phyloP scores from a whole-genome alignment of 2,888 invertebrate genomes.

The Oscheius sp. region DNA sequence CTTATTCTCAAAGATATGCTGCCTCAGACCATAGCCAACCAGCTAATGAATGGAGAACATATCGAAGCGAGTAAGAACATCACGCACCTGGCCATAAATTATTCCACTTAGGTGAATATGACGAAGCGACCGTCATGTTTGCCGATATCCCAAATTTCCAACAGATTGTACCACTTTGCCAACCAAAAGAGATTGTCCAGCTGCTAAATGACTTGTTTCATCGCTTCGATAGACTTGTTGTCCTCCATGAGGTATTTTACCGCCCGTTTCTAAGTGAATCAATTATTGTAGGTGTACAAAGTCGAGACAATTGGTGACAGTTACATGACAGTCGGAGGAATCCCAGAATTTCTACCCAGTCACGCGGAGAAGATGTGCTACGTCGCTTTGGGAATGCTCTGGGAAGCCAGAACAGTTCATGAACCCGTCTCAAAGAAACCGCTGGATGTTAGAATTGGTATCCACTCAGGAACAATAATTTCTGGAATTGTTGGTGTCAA shows the following conservation, averaged over 20 bases:
- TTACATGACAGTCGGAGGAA: slow-evolving; percentile 68
- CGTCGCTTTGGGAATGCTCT: slow-evolving; percentile 72
- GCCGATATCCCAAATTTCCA: slow-evolving; percentile 74
- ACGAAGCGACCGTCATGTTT: slow-evolving; percentile 73
- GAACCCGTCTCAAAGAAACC: slow-evolving; percentile 60
- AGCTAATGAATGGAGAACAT: slow-evolving; percentile 70
- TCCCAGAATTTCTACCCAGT: slow-evolving; percentile 55
- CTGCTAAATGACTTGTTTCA: slow-evolving; percentile 75
- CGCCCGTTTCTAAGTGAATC: no score
- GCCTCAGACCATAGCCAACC: slow-evolving; percentile 72
- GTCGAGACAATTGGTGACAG: slow-evolving; percentile 70
- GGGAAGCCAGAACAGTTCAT: slow-evolving; percentile 65
- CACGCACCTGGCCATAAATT: neutral
- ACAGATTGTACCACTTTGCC: slow-evolving; percentile 71
- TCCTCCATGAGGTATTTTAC: slow-evolving; percentile 57
- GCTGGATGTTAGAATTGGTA: slow-evolving; percentile 54
- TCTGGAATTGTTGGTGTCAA: slow-evolving; percentile 65
- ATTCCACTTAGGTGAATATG: slow-evolving; percentile 36
- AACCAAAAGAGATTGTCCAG: slow-evolving; percentile 73
- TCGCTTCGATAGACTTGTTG: slow-evolving; percentile 66
- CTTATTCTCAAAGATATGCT: slow-evolving; percentile 73
- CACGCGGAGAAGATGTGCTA: slow-evolving; percentile 73
- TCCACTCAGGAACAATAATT: slow-evolving; percentile 63
- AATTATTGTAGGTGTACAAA: slow-evolving; percentile 59
- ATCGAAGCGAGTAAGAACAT: slow-evolving; percentile 67